phyloP scores from a whole-genome alignment of 2,888 invertebrate species.

The Peribatodes rhomboidaria region DNA sequence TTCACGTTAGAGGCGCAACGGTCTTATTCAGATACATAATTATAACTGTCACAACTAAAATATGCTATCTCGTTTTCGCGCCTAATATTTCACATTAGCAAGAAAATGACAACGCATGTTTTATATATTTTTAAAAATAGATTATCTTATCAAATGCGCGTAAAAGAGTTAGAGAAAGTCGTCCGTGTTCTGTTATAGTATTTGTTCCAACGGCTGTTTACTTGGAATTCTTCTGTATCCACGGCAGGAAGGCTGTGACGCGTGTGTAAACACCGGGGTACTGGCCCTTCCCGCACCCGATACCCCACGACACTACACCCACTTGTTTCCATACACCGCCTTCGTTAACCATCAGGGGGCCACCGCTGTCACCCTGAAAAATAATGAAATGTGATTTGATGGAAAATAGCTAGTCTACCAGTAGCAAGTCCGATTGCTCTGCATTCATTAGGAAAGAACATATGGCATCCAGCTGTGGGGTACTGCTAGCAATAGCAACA shows the following conservation, averaged over 20 bases:
- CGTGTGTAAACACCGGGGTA: constrained; percentile 97
- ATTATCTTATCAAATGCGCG: not conserved
- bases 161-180: not conserved
- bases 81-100: not conserved
- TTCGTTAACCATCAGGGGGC: constrained; percentile 93
- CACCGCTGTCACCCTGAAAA: constrained; percentile 94
- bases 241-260: constrained; percentile 93
- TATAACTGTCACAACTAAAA: not conserved
- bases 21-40: not conserved
- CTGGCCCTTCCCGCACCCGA: constrained; percentile 96
- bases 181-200: constrained; percentile 1
- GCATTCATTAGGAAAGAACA: too few relatives aligned
- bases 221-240: constrained; percentile 94
- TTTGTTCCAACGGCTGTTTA: constrained; percentile 56
- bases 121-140: not conserved
- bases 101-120: not conserved
- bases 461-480: too few relatives aligned
- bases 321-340: constrained; percentile 93
- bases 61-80: not conserved
- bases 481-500: too few relatives aligned
- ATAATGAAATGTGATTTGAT: not conserved
- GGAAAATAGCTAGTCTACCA: too few relatives aligned
- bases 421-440: too few relatives aligned
- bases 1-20: not conserved
- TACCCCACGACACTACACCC: constrained; percentile 96